Evolutionary conservation across 2,113 vertebrate species (phyloP).

Genomic region (Merops nubicus): DNA sequence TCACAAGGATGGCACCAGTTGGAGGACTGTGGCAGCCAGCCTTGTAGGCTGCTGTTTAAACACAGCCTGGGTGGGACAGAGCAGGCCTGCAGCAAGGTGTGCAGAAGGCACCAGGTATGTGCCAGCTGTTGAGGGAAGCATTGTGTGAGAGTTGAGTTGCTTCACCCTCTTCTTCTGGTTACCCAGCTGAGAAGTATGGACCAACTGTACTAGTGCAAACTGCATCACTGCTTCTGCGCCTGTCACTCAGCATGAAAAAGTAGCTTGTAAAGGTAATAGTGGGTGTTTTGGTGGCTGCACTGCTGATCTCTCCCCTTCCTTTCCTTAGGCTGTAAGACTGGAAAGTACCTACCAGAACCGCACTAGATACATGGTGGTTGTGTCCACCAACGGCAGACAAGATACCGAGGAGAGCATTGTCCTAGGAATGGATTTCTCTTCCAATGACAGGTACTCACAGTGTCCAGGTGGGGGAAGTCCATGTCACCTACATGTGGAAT

Average conservation of each 20-base stretch:
- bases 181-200: neutral
- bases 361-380: constrained; percentile 97
- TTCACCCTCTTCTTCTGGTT: neutral
- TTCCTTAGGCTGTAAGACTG: constrained; percentile 89
- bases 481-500: neutral
- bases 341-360: constrained; percentile 92
- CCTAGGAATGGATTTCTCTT: constrained; percentile 93
- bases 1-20: neutral
- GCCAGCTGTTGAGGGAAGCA: neutral
- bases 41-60: neutral
- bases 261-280: neutral
- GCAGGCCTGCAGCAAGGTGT: neutral
- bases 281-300: neutral
- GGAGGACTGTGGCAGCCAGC: neutral
- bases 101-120: neutral
- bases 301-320: neutral
- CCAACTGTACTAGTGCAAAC: neutral
- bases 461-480: neutral
- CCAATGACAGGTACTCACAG: constrained; percentile 85
- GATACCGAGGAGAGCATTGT: constrained; percentile 98
- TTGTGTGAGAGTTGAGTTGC: neutral
- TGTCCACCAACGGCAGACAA: constrained; percentile 94
- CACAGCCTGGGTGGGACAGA: neutral
- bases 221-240: constrained; percentile 27
- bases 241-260: constrained; percentile 2